Conservation (phyloP, 2,113 vertebrate species). For the Ochotona curzoniae region DNA sequence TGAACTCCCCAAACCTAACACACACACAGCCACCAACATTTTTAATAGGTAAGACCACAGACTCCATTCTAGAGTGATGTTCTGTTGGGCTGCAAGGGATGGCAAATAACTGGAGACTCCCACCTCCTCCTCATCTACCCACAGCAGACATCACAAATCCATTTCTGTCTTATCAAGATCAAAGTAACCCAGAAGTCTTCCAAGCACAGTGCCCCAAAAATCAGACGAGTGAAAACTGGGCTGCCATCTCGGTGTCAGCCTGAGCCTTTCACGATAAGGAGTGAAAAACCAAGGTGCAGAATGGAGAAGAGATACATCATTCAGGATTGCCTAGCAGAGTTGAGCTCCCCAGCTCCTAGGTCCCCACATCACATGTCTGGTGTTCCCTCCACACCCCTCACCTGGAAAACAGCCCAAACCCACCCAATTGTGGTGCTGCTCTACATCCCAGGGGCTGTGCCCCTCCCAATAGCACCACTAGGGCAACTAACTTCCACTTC, state of each 20-base stretch:
- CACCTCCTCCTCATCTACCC: not conserved
- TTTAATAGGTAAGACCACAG: not conserved
- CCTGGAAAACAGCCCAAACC: constrained; percentile 60
- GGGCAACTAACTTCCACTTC: constrained; percentile 54
- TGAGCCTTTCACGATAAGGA: not conserved
- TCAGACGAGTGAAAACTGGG: not conserved
- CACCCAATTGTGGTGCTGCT: constrained; percentile 56
- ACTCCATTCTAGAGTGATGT: not conserved
- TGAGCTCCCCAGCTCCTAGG: not conserved
- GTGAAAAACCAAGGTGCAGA: not conserved
- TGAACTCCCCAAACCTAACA: not conserved
- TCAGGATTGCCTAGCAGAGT: not conserved
- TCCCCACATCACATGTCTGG: not conserved
- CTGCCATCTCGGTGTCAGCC: not conserved
- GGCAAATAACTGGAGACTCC: constrained; percentile 2
- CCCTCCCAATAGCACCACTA: constrained; percentile 52
- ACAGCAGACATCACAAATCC: constrained; percentile 7
- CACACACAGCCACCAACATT: not conserved
- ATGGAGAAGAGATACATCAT: not conserved
- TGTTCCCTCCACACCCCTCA: not conserved
- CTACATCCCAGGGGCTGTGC: constrained; percentile 62
- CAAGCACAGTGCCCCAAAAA: not conserved
- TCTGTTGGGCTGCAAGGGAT: not conserved
- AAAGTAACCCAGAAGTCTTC: constrained; percentile 5
- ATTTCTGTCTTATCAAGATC: not conserved